Base-by-base conservation (phyloP, 2,797 vertebrate genomes). In the Artibeus jamaicensis region DNA sequence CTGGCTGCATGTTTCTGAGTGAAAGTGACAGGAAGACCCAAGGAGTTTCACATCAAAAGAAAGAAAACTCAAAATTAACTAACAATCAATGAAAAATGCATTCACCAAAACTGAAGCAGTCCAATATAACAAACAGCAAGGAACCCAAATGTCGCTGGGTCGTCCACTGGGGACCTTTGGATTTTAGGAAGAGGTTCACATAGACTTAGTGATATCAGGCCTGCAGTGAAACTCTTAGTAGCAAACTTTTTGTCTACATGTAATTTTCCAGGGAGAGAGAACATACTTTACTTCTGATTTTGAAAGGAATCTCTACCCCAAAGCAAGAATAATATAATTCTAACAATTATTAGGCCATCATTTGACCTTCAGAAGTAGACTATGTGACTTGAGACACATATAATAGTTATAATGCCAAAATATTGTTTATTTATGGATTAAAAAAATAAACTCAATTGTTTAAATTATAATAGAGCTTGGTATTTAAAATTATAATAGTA, bases 1-100 rank as follows among this genome's bases (percentile, higher is more conserved):
- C 44, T 50, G 42, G 67, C 0, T 26, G 32, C 42, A 79, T 88
- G 32, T 70, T 91, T 96, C 68, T 29, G 14, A 71, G 53, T 48
- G 24, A 93, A 91, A 93, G 24, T 48, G 62, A 86, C 46, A 86
- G 48, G 9, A 2, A 73, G 26, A 96, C 4, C 2, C 82, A 95
- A 86, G 21, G 48, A 92, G n/a, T 91, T 84, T 89, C 70, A 76
- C 12, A 84, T 84, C 22, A 86, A 88, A 93, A 88, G 50, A 76
- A 91, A 89, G 9, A 92, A 71, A 95, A 59, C 19, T 70, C 24
- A 90, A 34, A 93, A 86, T 68, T 42, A 84, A 65, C 3, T 29
- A 74, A 37, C 10, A 74, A 34, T 32, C 21, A 76, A 88, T 86
- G 6, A 32, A 29, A 42, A 91, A 19, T 2, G 3, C 87, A 55